Evolutionary conservation across 2,888 invertebrate species (phyloP).

Genomic region (Ctena decussata): DNA sequence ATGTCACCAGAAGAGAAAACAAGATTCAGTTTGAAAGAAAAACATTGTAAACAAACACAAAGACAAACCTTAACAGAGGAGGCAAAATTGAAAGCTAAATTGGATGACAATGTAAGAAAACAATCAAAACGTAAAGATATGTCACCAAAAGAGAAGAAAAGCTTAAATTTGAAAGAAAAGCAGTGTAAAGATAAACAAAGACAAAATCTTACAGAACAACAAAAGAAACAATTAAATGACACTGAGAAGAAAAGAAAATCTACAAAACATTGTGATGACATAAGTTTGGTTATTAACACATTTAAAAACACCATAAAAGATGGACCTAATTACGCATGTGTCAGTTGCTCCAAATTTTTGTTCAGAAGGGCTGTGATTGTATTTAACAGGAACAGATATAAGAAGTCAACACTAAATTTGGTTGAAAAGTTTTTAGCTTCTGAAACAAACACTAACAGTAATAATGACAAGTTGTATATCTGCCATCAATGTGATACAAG

Average conservation of each 20-base stretch:
- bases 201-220: neutral
- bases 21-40: too few species aligned
- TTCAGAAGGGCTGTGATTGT: neutral
- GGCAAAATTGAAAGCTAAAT: neutral
- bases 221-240: neutral
- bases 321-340: neutral
- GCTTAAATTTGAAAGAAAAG: neutral
- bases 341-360: neutral
- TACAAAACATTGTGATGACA: neutral
- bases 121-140: neutral
- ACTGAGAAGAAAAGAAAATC: neutral
- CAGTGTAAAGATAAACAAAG: neutral
- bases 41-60: too few species aligned
- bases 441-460: neutral
- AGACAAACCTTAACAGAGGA: too few species aligned
- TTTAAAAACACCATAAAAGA: neutral
- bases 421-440: neutral
- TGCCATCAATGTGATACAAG: slow-evolving; percentile 31
- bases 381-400: neutral
- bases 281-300: neutral
- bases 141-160: neutral
- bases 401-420: neutral
- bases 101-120: neutral
- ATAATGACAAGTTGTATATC: neutral
- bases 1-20: too few species aligned